phyloP scores from a whole-genome alignment of 2,113 vertebrate species.

The Oncorhynchus clarkii region DNA sequence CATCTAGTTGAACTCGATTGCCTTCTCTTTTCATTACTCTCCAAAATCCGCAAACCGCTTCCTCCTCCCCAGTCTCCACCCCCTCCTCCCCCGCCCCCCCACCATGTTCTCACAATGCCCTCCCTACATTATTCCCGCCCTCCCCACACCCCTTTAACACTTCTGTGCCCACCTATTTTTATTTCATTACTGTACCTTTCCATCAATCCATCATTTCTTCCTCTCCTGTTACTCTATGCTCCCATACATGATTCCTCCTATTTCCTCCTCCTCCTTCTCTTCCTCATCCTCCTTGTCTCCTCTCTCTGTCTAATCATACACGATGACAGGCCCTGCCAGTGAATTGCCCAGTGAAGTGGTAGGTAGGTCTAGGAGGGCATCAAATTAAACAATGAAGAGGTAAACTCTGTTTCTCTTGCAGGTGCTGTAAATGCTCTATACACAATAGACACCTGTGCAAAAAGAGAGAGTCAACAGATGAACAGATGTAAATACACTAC shows the following conservation, averaged over 20 bases:
- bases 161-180: slow-evolving; percentile 10
- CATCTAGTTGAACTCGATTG: slow-evolving; percentile 63
- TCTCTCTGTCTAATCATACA: not conserved
- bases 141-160: not conserved
- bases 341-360: too few relatives aligned
- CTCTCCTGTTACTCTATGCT: not conserved
- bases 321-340: not conserved
- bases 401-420: too few relatives aligned
- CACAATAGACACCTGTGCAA: too few relatives aligned
- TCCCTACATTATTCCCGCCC: not conserved
- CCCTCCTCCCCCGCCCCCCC: not conserved
- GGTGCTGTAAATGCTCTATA: too few relatives aligned
- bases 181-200: slow-evolving; percentile 9
- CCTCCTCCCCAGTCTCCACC: not conserved
- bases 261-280: not conserved
- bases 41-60: not conserved
- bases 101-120: not conserved
- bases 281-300: not conserved
- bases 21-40: slow-evolving; percentile 16
- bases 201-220: not conserved
- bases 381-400: too few relatives aligned
- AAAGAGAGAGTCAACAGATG: too few relatives aligned
- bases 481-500: too few relatives aligned
- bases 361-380: too few relatives aligned
- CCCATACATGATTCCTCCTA: not conserved